Evolutionary conservation across 2,113 vertebrate species (phyloP).

Genomic region (Anser brachyrhynchus): DNA sequence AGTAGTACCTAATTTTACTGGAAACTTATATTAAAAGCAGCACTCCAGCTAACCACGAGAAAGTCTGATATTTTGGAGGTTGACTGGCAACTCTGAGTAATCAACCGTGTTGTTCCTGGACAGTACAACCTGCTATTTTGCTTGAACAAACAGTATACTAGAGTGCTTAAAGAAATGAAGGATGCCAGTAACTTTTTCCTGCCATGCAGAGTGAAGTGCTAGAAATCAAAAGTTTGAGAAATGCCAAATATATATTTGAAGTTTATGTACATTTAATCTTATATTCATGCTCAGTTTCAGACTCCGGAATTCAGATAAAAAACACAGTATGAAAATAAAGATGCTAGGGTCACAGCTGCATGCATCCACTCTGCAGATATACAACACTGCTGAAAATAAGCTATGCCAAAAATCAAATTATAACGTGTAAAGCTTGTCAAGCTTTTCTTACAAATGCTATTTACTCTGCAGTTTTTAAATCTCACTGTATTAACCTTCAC

Average conservation of each 20-base stretch:
- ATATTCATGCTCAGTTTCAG: constrained; percentile 52
- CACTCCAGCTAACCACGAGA: background rate
- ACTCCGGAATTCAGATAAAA: constrained; percentile 65
- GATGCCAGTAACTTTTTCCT: background rate
- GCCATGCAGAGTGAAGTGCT: background rate
- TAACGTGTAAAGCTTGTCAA: constrained; percentile 73
- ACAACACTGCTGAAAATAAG: constrained; percentile 50
- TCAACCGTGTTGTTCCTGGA: background rate
- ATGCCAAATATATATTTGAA: constrained; percentile 34
- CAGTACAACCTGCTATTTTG: background rate
- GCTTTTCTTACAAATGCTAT: constrained; percentile 70
- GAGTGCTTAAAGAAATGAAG: constrained; percentile 5
- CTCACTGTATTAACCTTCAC: constrained; percentile 72
- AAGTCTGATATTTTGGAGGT: background rate
- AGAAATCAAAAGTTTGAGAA: constrained; percentile 42
- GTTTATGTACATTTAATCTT: constrained; percentile 57
- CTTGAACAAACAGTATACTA: constrained; percentile 6
- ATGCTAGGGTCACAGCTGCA: constrained; percentile 59
- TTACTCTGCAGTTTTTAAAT: constrained; percentile 74
- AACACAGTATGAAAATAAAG: constrained; percentile 70
- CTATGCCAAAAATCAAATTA: constrained; percentile 73
- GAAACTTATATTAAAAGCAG: background rate
- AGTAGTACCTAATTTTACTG: background rate
- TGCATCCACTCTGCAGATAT: constrained; percentile 60
- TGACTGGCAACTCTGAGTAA: background rate